These are phyloP conservation scores for Melanostoma mellinum DNA, from an alignment of 2,888 invertebrate genomes.

Conservation along the genomic window DNA sequence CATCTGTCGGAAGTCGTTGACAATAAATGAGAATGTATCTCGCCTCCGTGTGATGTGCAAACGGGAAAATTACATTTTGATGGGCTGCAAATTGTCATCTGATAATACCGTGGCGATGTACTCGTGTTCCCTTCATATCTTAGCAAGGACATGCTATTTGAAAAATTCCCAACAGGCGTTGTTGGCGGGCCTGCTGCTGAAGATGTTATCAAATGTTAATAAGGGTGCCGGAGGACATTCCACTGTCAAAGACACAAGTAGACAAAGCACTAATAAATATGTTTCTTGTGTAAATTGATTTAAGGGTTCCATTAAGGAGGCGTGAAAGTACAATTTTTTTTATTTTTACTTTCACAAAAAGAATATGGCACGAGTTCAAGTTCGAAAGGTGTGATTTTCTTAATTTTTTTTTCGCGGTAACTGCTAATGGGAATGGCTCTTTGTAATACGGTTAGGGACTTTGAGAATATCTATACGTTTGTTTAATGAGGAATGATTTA, in stretches of 20 bases:
- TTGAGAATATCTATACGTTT: too few relatives aligned
- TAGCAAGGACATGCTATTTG: slow-evolving; percentile 44
- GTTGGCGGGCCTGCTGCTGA: slow-evolving; percentile 59
- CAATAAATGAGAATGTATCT: slow-evolving; percentile 67
- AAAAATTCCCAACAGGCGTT: slow-evolving; percentile 62
- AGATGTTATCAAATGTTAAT: slow-evolving; percentile 73
- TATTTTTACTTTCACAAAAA: slow-evolving; percentile 12
- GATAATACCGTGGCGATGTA: slow-evolving; percentile 70
- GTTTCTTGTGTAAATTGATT: slow-evolving; percentile 66
- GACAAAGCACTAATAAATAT: slow-evolving; percentile 67
- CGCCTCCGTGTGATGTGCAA: slow-evolving; percentile 67
- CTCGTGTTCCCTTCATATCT: slow-evolving; percentile 18
- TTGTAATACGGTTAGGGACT: too few relatives aligned
- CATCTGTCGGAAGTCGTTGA: slow-evolving; percentile 76
- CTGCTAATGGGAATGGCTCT: too few relatives aligned
- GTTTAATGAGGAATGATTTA: too few relatives aligned
- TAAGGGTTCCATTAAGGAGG: slow-evolving; percentile 67
- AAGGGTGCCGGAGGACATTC: slow-evolving; percentile 70
- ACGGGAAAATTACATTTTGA: slow-evolving; percentile 76
- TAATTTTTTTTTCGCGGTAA: slow-evolving; percentile 34
- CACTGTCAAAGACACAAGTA: slow-evolving; percentile 69
- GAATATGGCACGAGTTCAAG: slow-evolving; percentile 62
- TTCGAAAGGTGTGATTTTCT: slow-evolving; percentile 60
- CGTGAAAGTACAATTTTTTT: slow-evolving; percentile 64
- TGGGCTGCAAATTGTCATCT: slow-evolving; percentile 76